Base-by-base conservation (phyloP, 2,888 invertebrate genomes). In the Syrphus vitripennis region DNA sequence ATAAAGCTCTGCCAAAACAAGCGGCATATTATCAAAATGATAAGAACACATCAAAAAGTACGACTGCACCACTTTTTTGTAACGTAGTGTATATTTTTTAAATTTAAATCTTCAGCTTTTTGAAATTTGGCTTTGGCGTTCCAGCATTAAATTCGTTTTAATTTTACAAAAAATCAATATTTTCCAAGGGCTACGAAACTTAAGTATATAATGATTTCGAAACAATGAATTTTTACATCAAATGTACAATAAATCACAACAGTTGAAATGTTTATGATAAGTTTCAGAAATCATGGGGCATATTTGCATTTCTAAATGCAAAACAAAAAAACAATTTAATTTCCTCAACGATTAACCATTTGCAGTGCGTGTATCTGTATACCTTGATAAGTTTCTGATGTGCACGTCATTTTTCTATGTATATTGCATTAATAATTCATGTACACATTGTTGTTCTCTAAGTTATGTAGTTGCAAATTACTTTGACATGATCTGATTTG, bases 341-440 rank as follows among this genome's bases (percentile, higher is more conserved):
- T 4, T 10, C 21, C 34, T 21, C 1, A 12, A 19, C 19, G 2
- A 34, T 37, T 24, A 14, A 12, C 12, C 10, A 61, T n/a, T 37
- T 24, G 3, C 19, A 65, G 26, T 79, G 63, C 78, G 63, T 71
- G 78, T 3, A 45, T 26, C 55, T 71, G 78, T 3, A 45, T 26
- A 19, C 37, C 26, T 12, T 65, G 29, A 79, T 71, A 45, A 48
- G 1, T 61, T 59, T 59, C 29, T 40, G 4, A 2, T 40, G 9
- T n/a, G 34, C 57, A 67, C 37, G 59, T 37, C 19, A 69, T 24
- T 57, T 42, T 31, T 4, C n/a, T 21, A 65, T 5, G 10, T 65
- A n/a, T 31, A 16, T 42, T 16, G 21, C 31, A 42, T 42, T 63
- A 10, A 63, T 24, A 19, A 21, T 26, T 24, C 16, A 9, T 45